A percentile compares a stretch with the other conserved stretches of the same genome.
These are phyloP conservation scores for Sebastes baramenuke DNA, from an alignment of 2,797 vertebrate genomes.

Conservation along the genomic window DNA sequence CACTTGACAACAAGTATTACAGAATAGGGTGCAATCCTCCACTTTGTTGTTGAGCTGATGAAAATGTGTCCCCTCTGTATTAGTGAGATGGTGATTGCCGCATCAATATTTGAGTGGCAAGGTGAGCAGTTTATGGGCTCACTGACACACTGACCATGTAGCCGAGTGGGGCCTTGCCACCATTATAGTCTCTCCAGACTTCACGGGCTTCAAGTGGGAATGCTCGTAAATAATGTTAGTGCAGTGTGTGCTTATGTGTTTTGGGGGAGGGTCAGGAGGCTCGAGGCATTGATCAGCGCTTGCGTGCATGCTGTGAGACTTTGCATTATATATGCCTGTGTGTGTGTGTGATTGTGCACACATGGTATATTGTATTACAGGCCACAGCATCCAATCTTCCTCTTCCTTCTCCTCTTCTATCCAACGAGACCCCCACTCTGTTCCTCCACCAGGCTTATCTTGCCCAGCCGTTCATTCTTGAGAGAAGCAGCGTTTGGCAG, in stretches of 20 bases:
- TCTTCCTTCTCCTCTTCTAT: conserved; percentile 24
- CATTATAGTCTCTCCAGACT: conserved; percentile 45
- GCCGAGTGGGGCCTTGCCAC: conserved; percentile 47
- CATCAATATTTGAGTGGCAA: conserved; percentile 78
- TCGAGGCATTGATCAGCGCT: conserved; percentile 54
- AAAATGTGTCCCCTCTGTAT: conserved; percentile 42
- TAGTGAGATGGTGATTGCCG: conserved; percentile 67
- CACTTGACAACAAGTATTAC: conserved; percentile 33
- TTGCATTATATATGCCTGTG: conserved; percentile 48
- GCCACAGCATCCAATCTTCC: conserved; percentile 46
- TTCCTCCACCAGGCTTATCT: conserved; percentile 69
- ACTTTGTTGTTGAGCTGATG: background rate
- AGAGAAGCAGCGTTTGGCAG: conserved; percentile 71
- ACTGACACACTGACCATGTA: conserved; percentile 65
- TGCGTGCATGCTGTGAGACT: conserved; percentile 42
- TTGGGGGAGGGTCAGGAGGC: conserved; percentile 53
- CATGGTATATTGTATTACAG: conserved; percentile 64
- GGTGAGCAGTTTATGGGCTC: conserved; percentile 73
- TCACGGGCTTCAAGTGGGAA: conserved; percentile 60
- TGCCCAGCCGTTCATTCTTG: conserved; percentile 71
- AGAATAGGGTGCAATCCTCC: conserved; percentile 33
- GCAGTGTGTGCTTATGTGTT: conserved; percentile 44
- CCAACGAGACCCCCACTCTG: conserved; percentile 48
- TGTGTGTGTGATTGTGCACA: conserved; percentile 51
- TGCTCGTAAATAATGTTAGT: conserved; percentile 67